Evolutionary conservation across 2,888 invertebrate species (phyloP), one percentile per base, ranked within the genome.

Genomic region (Lacanobia wlatinum): DNA sequence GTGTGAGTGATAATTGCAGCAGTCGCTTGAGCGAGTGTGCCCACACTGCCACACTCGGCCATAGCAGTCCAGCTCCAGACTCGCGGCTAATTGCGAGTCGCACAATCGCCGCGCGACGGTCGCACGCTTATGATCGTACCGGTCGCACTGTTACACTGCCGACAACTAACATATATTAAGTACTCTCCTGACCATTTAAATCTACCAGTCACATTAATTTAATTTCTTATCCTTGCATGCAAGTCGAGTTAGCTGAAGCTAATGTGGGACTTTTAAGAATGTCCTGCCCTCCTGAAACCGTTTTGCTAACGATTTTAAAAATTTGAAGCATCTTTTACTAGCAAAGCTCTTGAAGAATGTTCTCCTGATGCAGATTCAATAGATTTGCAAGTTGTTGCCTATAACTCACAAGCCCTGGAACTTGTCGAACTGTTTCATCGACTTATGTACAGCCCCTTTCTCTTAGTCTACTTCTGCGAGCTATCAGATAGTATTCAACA

Each of bases 1-100:
- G 52, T 67, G 73, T 46, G 12, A 23, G 23, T 23, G 18, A 55
- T 82, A 84, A 84, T 81, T 70, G 73, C 62, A 55, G 70, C 63
- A 69, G n/a, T 75, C 55, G 67, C 14, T 34, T 28, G 55, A 40
- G 43, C 53, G 14, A 46, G 58, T 55, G 23, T 38, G 56, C 56
- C 38, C 46, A 40, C 48, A 75, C 34, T 10, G 38, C 46, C 48
- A n/a, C 48, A 23, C n/a, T 38, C 62, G 46, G 28, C 34, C 52
- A 16, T 14, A 50, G 52, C 65, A 18, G 50, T 56, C 38, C 50
- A 58, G 75, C 43, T 56, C 38, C 50, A 58, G 75, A n/a, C 58
- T 34, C 46, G 38, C 55, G 16, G 53, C 53, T 82, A 66, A 63
- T 70, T 78, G 50, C 55, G 16, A 14, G 69, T 21, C 64, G 53